Base-by-base conservation (phyloP, 2,797 vertebrate genomes). In the Fistularia tabacaria region DNA sequence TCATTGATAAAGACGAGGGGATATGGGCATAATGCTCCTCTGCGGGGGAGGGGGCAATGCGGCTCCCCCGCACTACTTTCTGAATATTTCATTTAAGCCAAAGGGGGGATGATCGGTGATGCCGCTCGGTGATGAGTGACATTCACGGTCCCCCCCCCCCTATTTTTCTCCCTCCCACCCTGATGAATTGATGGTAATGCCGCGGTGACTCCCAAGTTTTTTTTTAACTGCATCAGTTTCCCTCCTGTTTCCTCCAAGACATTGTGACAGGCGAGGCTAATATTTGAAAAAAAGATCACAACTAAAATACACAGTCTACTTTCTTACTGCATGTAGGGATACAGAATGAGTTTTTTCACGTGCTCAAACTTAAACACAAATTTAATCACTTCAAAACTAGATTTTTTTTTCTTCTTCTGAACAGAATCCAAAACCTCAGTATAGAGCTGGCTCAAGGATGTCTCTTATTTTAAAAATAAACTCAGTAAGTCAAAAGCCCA, bases 11-110 rank as follows among this genome's bases (percentile, higher is more conserved):
- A 75, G 68, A 62, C 69, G 69, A 73, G 71, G 25, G 46, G 49
- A 54, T 72, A 38, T 36, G 49, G 56, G 63, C 69, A 45, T 57
- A n/a, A 12, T 66, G 8, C 79, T 76, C 78, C 80, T 84, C 79
- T 85, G 69, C 72, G 44, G 74, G 64, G 54, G 69, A 44, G 58
- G 62, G 68, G 49, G 73, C 78, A 85, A 59, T 88, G 84, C 85
- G 65, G 80, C 58, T 71, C 49, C 57, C 25, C 11, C 49, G 50
- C 64, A 75, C 58, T 78, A 68, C 51, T 73, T 83, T 79, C 55
- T 55, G 10, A 66, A 62, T 69, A 57, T 76, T 68, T 66, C 8
- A 69, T 56, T 66, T 7, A 54, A 53, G 10, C 51, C 42, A 13
- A 54, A 25, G 5, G 25, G 51, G 46, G 50, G 36, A 41, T 6